phyloP scores from a whole-genome alignment of 2,797 vertebrate species.

The Melanotaenia trifasciata region DNA sequence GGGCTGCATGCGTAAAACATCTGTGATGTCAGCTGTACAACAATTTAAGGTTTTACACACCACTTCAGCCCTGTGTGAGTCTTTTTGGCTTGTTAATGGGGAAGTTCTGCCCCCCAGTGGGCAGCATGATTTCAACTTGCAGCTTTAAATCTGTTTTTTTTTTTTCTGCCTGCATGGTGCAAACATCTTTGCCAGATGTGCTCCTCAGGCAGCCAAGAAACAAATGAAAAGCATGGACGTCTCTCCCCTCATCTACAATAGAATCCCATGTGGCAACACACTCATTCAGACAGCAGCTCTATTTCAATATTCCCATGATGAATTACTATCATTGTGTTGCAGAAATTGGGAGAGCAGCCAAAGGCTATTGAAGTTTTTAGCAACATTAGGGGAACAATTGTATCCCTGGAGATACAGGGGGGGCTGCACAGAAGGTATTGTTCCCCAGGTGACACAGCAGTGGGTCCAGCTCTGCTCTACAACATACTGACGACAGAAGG shows the following conservation, averaged over 20 bases:
- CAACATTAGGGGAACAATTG: constrained; percentile 74
- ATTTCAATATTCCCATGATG: constrained; percentile 73
- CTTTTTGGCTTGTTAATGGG: background rate
- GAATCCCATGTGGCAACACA: constrained; percentile 34
- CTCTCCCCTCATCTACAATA: constrained; percentile 51
- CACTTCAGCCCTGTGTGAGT: background rate
- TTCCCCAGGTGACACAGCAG: constrained; percentile 66
- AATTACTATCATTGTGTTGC: constrained; percentile 71
- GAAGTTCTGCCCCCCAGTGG: constrained; percentile 3
- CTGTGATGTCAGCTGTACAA: background rate
- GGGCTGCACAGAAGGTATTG: constrained; percentile 49
- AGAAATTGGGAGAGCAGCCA: constrained; percentile 68
- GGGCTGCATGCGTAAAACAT: background rate
- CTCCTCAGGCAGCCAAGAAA: constrained; percentile 30
- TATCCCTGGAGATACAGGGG: constrained; percentile 55
- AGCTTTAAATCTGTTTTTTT: background rate
- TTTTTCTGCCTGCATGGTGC: constrained; percentile 20
- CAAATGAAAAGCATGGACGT: constrained; percentile 44
- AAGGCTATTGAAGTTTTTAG: constrained; percentile 70
- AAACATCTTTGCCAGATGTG: constrained; percentile 46
- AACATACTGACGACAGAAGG: constrained; percentile 43
- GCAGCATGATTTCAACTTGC: background rate
- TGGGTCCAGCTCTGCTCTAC: constrained; percentile 30
- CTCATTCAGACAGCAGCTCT: constrained; percentile 46
- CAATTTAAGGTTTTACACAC: background rate